Base-by-base conservation (phyloP, 2,888 invertebrate genomes). In the Tetragonisca angustula region DNA sequence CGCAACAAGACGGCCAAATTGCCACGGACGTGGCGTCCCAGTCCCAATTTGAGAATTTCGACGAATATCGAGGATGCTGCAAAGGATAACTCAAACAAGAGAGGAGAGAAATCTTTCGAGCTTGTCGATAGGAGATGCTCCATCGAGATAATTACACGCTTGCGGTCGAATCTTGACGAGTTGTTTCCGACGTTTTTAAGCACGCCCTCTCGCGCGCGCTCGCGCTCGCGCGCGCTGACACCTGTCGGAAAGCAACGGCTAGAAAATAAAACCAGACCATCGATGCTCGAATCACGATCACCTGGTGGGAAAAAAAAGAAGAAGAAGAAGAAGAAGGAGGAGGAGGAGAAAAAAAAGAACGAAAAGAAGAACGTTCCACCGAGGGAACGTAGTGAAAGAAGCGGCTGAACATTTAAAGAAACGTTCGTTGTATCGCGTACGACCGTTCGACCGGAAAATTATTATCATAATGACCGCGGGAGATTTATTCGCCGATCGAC, bases 401-500 rank as follows among this genome's bases (percentile, higher is more conserved):
- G 52, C 67, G 32, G 32, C 21, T 11, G 15, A 68, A 72, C 68
- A 87, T 88, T 88, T 88, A 81, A 88, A 83, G 85, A 87, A 88
- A 79, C 70, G 70, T 77, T 56, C 24, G n/a, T 65, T 59, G 62
- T 72, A 87, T 59, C 72, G 80, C 87, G 87, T 86, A 87, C 88
- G 84, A 80, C 88, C 91, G 89, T 69, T 88, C 88, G 79, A 91
- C 89, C 91, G 91, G 92, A 92, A 92, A 92, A 93, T 92, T 91
- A 93, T 92, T 92, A 92, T 92, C 90, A 92, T 92, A 92, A 93
- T 92, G 92, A 92, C 88, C 88, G 43, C 43, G 89, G 90, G 83
- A 87, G 89, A 89, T 90, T 86, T 87, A 88, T 89, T 84, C 87
- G 78, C 70, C 86, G 88, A 88, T 89, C 88, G 90, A 84, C 80